Base-by-base conservation (phyloP, 2,113 vertebrate genomes). In the Glaucomys volans region DNA sequence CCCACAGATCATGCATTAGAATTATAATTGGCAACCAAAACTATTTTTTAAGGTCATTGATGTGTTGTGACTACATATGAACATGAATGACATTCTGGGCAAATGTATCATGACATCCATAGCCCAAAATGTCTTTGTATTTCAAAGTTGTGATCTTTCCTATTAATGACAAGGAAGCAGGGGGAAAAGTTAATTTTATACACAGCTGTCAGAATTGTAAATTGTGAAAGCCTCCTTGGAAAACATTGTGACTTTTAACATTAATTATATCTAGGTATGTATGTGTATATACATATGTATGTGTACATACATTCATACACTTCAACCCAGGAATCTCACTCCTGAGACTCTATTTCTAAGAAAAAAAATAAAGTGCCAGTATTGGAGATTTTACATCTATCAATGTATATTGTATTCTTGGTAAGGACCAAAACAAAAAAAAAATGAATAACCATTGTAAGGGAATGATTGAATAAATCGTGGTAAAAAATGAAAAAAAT, bases 341-440 rank as follows among this genome's bases (percentile, higher is more conserved):
- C n/a, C 57, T 81, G 50, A 76, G 30, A 87, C 72, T 67, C 71
- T 59, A 24, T 79, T 69, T 64, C 87, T 94, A 90, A 84, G 72
- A 8, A 42, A 72, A 54, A 64, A 52, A 80, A 80, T 30, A 47
- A 90, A 67, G 40, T 87, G 44, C 75, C 57, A 90, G 90, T 62
- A 88, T 37, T 35, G 75, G 64, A 91, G 80, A 76, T 64, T 57
- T 24, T 69, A 54, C 91, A 32, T 94, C 93, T 91, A 82, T 87
- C 62, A 42, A 17, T 72, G 42, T 87, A 86, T 81, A 62, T 37
- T 87, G 44, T 59, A 54, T 80, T 88, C 96, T 87, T 35, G 28
- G 30, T 87, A 94, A 90, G 59, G 74, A 72, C 52, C 67, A 54
- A 28, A 40, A 44, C 6, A 13, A 50, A n/a, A 52, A 75, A 50